Base-by-base conservation (phyloP, 1,140 invertebrate species). In the Asbolus verrucosus region DNA sequence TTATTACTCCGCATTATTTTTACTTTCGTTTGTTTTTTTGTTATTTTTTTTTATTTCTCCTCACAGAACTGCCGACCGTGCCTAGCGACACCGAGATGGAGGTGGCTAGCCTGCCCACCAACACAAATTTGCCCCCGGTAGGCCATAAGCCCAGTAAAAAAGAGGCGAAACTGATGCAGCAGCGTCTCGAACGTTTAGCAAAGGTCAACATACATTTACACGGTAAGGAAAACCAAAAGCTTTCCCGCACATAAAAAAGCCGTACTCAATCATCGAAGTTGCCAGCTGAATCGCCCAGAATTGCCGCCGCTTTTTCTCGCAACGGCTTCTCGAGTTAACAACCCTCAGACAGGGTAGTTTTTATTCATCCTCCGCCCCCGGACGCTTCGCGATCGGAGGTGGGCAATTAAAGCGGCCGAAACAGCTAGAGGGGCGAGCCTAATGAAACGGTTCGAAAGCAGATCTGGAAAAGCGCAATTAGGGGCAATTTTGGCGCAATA, bases 191-290 rank as follows among this genome's bases (percentile, higher is more conserved):
- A 75, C 91, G 91, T 83, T 85, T 93, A 75, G 87, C 88, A 73
- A 89, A 91, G 83, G 90, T 94, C 85, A 94, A 92, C 85, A 92
- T 94, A 81, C 93, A 95, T 82, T 86, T 93, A 78, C 92, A 94
- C 84, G 94, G 94, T 95, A 91, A 84, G 85, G 78, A 68, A 60
- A 27, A 59, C 31, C 18, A 33, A 67, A 36, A 36, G 33, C 39
- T 54, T 50, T 21, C 19, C 18, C 9, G 9, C 16, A 50, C 16
- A n/a, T n/a, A 36, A 36, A 2, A 36, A 36, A 36, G n/a, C n/a
- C n/a, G n/a, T n/a, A 36, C 33, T 36, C 33, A 41, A 61, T 61
- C 24, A 30, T 27, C 63, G 50, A 11, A 36, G 11, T 11, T 30
- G 9, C 27, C 27, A 30, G 27, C 27, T 30, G n/a, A n/a, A n/a